Base-by-base conservation (phyloP, 2,113 vertebrate genomes). In the Sigmodon hispidus region DNA sequence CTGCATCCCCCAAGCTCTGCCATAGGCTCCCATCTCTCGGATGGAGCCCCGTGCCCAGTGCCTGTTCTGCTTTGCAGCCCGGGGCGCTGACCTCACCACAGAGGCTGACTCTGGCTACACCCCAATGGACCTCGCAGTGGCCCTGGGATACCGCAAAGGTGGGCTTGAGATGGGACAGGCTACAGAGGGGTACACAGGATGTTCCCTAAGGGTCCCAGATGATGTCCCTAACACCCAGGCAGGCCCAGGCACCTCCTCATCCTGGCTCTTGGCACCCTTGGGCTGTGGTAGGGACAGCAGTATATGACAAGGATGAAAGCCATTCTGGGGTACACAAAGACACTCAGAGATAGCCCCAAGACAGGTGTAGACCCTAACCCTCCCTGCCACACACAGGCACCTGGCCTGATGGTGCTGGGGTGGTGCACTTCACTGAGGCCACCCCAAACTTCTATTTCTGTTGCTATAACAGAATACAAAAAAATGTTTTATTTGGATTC, bases 101-200 rank as follows among this genome's bases (percentile, higher is more conserved):
- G 99, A 99, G 95, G 99, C 99, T 0, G 99, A 99, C 93, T 99
- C 99, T 4, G 99, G 99, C 0, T 99, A 99, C 96, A 99, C 99
- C 83, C 99, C 99, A 0, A 99, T 99, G 99, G 99, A 99, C 43
- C 98, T 99, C 19, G 99, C 99, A 0, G 99, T 99, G 79, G 99
- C 99, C 4, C 94, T 99, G 61, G 99, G 99, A 43, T 99, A 99
- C 98, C 99, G 99, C 97, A 99, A 99, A 98, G 99, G 99, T 98
- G 5, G 29, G 96, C 80, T 79, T 34, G 52, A 92, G 83, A n/a
- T n/a, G n/a, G n/a, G n/a, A n/a, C n/a, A n/a, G 83, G 81, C 17
- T 21, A 36, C 17, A 63, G 36, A 61, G 50, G 72, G 43, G 29
- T 12, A 15, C 81, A 36, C 0, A 0, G 70, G 90, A 52, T 13